Percentiles rank a stretch among this genome's conserved stretches.
phyloP scores from a whole-genome alignment of 1,140 invertebrate genomes.

The Glomeris maerens region DNA sequence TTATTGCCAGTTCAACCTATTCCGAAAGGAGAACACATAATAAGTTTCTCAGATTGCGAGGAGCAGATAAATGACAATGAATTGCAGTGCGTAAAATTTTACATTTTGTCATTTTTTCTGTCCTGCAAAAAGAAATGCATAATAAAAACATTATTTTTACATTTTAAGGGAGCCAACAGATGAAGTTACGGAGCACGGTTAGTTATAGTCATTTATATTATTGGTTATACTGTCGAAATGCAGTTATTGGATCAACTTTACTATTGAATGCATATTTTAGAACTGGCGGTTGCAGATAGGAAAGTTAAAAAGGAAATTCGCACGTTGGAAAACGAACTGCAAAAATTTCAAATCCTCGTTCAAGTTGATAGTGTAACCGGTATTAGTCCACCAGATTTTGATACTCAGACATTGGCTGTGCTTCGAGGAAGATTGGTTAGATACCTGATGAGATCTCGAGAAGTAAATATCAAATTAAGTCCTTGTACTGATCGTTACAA shows the following conservation, averaged over 20 bases:
- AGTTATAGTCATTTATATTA: conserved; percentile 4
- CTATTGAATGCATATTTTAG: conserved; percentile 17
- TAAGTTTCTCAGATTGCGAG: conserved; percentile 85
- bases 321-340: conserved; percentile 71
- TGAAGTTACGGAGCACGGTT: conserved; percentile 54
- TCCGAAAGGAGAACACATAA: conserved; percentile 44
- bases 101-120: conserved; percentile 13
- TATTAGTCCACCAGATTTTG: conserved; percentile 60
- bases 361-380: conserved; percentile 64
- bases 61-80: conserved; percentile 74
- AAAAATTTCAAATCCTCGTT: conserved; percentile 84
- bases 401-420: conserved; percentile 83
- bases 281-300: conserved; percentile 33
- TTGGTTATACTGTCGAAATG: background rate
- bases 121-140: background rate
- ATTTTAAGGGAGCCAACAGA: conserved; percentile 49
- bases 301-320: conserved; percentile 68
- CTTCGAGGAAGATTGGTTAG: conserved; percentile 80
- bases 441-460: conserved; percentile 87
- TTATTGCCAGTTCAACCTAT: conserved; percentile 32
- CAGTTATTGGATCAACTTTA: background rate
- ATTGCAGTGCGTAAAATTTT: conserved; percentile 33
- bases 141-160: conserved; percentile 5
- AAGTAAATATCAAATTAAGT: conserved; percentile 41
- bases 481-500: background rate